phyloP scores from a whole-genome alignment of 2,113 vertebrate species.

The Catharus bicknelli region DNA sequence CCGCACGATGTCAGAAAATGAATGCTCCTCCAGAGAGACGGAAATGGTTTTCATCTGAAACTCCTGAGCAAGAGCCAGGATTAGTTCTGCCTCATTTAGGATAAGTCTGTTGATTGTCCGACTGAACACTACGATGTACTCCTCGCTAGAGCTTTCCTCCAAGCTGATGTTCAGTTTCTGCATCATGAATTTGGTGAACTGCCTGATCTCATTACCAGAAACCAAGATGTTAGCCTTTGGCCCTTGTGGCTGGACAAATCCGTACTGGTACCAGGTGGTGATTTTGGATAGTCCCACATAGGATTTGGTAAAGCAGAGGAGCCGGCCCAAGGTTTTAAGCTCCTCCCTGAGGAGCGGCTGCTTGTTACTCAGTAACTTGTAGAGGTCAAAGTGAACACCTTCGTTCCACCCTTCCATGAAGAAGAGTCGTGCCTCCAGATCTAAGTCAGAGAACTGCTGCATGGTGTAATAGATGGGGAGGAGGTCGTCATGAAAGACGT shows the following conservation, averaged over 20 bases:
- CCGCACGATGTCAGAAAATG: conserved; percentile 84
- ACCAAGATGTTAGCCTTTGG: conserved; percentile 96
- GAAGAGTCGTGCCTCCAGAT: conserved; percentile 86
- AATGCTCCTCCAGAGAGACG: conserved; percentile 90
- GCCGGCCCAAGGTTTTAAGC: conserved; percentile 88
- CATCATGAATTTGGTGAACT: conserved; percentile 84
- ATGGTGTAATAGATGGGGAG: conserved; percentile 95
- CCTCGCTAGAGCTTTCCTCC: conserved; percentile 70
- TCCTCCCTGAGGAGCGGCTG: conserved; percentile 91
- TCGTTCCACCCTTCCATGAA: conserved; percentile 98
- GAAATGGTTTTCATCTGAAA: conserved; percentile 95
- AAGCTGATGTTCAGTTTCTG: conserved; percentile 85
- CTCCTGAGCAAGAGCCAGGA: conserved; percentile 91
- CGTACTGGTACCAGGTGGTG: conserved; percentile 98
- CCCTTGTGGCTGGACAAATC: conserved; percentile 96
- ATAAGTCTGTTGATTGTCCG: conserved; percentile 91
- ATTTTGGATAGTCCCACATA: conserved; percentile 94
- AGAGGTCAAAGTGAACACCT: conserved; percentile 92
- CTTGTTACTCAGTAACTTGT: conserved; percentile 90
- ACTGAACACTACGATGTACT: conserved; percentile 93
- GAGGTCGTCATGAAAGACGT: conserved; percentile 95
- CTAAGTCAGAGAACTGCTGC: conserved; percentile 90
- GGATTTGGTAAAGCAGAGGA: conserved; percentile 94
- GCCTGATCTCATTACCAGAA: conserved; percentile 92
- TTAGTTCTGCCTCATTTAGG: conserved; percentile 92